Conservation (phyloP, 2,888 invertebrate species). For the Antitype chi region DNA sequence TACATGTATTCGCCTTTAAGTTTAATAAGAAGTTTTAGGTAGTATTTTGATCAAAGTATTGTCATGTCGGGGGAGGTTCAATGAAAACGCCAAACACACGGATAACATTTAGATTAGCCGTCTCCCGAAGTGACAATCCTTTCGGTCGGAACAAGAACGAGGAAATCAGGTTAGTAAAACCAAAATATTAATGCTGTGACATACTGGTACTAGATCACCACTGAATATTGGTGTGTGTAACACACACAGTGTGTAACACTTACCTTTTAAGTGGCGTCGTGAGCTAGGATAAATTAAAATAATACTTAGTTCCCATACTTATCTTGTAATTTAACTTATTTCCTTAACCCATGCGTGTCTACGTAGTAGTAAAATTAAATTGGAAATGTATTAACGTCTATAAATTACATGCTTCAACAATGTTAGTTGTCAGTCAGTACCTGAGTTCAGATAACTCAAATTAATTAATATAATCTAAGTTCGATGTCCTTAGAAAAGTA, state of each 20-base stretch:
- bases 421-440: neutral
- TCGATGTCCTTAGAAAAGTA: neutral
- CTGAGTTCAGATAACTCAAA: neutral
- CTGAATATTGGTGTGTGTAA: neutral
- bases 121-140: too few relatives aligned
- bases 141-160: too few relatives aligned
- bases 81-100: too few relatives aligned
- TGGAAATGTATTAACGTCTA: neutral
- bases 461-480: constrained; percentile 10
- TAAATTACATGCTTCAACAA: neutral
- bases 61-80: too few relatives aligned
- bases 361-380: neutral
- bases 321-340: constrained; percentile 5
- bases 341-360: neutral
- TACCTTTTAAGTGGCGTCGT: neutral
- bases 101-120: too few relatives aligned
- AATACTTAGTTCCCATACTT: constrained; percentile 5
- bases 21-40: too few relatives aligned
- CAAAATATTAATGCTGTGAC: neutral
- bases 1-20: too few relatives aligned
- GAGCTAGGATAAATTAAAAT: neutral
- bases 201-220: neutral
- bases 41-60: too few relatives aligned
- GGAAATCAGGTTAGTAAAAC: too few relatives aligned
- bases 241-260: neutral